phyloP scores from a whole-genome alignment of 2,888 invertebrate species.

The Pachliopta kotzebuea region DNA sequence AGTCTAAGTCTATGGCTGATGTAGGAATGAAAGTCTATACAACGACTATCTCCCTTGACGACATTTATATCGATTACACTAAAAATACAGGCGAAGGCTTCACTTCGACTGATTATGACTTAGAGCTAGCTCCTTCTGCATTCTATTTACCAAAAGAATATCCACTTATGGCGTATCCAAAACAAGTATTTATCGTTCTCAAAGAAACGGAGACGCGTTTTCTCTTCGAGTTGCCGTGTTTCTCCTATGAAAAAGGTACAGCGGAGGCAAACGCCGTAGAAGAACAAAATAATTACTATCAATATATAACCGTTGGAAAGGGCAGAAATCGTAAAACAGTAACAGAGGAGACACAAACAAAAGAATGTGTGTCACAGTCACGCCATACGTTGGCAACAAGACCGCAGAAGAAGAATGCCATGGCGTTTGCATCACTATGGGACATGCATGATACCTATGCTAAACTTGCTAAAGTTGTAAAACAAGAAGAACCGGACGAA shows the following conservation, averaged over 20 bases:
- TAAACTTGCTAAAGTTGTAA: constrained; percentile 52
- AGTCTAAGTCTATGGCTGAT: constrained; percentile 43
- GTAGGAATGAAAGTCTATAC: constrained; percentile 64
- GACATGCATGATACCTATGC: constrained; percentile 88
- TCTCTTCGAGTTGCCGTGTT: constrained; percentile 83
- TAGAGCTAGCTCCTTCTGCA: constrained; percentile 65
- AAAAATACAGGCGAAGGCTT: constrained; percentile 63
- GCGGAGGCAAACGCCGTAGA: constrained; percentile 80
- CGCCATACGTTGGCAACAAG: constrained; percentile 82
- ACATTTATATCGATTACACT: constrained; percentile 75
- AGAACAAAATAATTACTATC: constrained; percentile 84
- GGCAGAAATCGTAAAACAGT: constrained; percentile 84
- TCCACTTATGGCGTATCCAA: constrained; percentile 66
- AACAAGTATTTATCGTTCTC: constrained; percentile 82
- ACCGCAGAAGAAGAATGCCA: constrained; percentile 76
- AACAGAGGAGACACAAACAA: constrained; percentile 86
- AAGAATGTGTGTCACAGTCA: constrained; percentile 80
- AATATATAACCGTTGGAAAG: constrained; percentile 83
- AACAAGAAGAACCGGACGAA: constrained; percentile 61
- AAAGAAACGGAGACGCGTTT: constrained; percentile 84
- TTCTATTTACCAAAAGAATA: constrained; percentile 59
- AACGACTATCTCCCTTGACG: constrained; percentile 75
- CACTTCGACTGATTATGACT: constrained; percentile 42
- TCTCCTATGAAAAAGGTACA: constrained; percentile 81
- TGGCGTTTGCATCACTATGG: constrained; percentile 86